phyloP scores from a whole-genome alignment of 2,113 vertebrate species.

The Daphoenositta chrysoptera region DNA sequence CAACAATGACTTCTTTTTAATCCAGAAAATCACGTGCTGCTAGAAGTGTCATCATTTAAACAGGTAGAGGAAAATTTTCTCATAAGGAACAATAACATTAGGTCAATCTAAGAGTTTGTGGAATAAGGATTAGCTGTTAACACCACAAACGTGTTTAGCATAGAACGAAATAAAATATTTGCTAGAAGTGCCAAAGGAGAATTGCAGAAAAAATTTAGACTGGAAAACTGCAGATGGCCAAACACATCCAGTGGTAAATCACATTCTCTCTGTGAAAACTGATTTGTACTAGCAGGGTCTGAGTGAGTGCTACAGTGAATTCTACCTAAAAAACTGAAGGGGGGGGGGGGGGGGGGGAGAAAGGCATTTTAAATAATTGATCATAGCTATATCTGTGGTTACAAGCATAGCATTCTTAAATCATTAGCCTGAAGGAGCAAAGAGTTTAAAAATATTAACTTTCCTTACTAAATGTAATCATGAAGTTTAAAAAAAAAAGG shows the following conservation, averaged over 20 bases:
- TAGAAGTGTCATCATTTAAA: background rate
- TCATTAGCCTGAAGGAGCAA: constrained; percentile 36
- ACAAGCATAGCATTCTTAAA: constrained; percentile 4
- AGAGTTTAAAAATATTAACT: constrained; percentile 17
- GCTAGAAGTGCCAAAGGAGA: background rate
- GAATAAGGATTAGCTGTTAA: background rate
- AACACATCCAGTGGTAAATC: constrained; percentile 12
- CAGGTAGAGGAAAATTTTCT: background rate
- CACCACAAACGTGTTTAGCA: background rate
- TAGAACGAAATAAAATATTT: constrained; percentile 51
- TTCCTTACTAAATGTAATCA: background rate
- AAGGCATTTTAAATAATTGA: constrained; percentile 36
- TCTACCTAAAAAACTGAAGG: background rate
- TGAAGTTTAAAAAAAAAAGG: background rate
- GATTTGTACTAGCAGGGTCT: constrained; percentile 52
- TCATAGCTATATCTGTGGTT: constrained; percentile 15
- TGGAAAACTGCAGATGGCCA: constrained; percentile 42
- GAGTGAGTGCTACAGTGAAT: constrained; percentile 18
- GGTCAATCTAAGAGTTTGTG: constrained; percentile 12
- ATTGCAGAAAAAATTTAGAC: background rate
- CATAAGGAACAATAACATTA: background rate
- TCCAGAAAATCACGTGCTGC: background rate
- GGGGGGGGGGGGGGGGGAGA: background rate
- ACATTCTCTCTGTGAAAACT: constrained; percentile 40
- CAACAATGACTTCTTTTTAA: background rate